phyloP scores from a whole-genome alignment of 2,113 vertebrate genomes.

The Melospiza melodia region DNA sequence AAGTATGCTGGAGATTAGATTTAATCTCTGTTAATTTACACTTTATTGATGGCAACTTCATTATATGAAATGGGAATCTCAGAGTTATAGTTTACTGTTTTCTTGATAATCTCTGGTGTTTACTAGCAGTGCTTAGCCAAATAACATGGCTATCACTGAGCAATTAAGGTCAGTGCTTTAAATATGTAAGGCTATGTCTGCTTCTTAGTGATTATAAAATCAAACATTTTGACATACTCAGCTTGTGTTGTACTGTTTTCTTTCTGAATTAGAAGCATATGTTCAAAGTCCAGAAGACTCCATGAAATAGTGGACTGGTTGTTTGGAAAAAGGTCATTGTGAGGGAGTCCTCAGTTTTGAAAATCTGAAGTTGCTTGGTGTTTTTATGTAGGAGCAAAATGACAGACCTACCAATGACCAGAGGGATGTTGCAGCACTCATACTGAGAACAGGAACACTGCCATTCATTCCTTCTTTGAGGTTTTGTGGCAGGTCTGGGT shows the following conservation, averaged over 20 bases:
- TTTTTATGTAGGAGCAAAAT: not conserved
- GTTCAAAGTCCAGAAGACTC: not conserved
- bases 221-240: not conserved
- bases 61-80: not conserved
- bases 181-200: not conserved
- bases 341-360: not conserved
- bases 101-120: not conserved
- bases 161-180: not conserved
- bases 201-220: not conserved
- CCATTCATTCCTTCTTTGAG: not conserved
- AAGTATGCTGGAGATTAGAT: conserved; percentile 67
- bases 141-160: not conserved
- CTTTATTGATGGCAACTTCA: not conserved
- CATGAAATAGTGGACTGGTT: not conserved
- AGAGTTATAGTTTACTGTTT: not conserved
- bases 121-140: not conserved
- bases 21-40: not conserved
- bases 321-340: conserved; percentile 5
- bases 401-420: not conserved
- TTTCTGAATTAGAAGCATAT: conserved; percentile 2
- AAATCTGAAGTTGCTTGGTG: not conserved
- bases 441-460: not conserved
- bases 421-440: not conserved
- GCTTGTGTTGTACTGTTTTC: not conserved
- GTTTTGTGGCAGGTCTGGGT: not conserved